phyloP scores from a whole-genome alignment of 2,888 invertebrate species.

The Adela reaumurella region DNA sequence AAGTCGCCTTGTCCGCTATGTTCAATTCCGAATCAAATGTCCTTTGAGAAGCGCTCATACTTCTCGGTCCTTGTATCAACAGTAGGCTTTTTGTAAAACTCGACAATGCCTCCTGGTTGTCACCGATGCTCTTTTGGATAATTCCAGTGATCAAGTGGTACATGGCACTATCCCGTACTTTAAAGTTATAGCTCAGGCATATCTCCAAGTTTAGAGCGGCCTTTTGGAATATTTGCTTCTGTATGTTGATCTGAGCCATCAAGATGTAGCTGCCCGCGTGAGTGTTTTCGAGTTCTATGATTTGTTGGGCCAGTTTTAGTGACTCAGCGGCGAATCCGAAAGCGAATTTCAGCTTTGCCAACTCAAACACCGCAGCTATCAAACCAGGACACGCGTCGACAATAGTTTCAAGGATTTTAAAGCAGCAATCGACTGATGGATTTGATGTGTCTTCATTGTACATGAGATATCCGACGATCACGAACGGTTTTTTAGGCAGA shows the following conservation, averaged over 20 bases:
- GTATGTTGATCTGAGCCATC: constrained; percentile 80
- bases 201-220: constrained; percentile 86
- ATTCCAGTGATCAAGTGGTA: constrained; percentile 86
- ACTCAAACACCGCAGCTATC: constrained; percentile 60
- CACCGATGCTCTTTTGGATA: constrained; percentile 72
- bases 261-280: constrained; percentile 81
- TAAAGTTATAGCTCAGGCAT: constrained; percentile 89
- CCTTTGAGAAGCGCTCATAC: constrained; percentile 22
- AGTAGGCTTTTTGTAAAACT: constrained; percentile 73
- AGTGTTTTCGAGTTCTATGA: constrained; percentile 73
- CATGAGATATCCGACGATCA: constrained; percentile 39
- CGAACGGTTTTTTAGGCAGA: constrained; percentile 61
- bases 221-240: constrained; percentile 64
- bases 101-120: constrained; percentile 67
- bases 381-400: constrained; percentile 81
- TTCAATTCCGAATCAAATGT: constrained; percentile 47
- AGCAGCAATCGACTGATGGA: constrained; percentile 49
- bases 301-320: constrained; percentile 64
- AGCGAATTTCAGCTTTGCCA: constrained; percentile 78
- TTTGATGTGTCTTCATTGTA: constrained; percentile 45
- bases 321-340: constrained; percentile 74
- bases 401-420: constrained; percentile 67
- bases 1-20: constrained; percentile 75
- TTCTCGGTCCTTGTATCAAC: constrained; percentile 56
- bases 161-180: constrained; percentile 85